Evolutionary conservation across 2,888 invertebrate genomes (phyloP), one percentile per base, ranked within the genome.

Genomic region (Erebia epiphron): DNA sequence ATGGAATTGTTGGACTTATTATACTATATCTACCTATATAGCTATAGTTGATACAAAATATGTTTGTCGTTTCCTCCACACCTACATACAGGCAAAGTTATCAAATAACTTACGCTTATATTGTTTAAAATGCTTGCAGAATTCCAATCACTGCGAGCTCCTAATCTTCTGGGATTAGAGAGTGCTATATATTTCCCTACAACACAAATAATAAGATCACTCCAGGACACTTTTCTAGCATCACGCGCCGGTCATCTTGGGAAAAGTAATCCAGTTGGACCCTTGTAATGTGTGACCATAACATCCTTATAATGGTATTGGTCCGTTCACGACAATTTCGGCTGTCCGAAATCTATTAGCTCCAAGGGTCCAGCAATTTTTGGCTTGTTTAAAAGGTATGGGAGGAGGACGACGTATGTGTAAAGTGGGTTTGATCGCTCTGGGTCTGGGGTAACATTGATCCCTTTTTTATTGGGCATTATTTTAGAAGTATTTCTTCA

Each of bases 191-290:
- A 16, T 61, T 13, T 46, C 0, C 10, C 16, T n/a, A 13, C 11
- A 26, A 46, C 46, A 43, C 46, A 62, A 62, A 62, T 65, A 46
- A 21, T 52, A 69, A 64, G 54, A 66, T 67, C 26, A 64, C 58
- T 67, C 57, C 54, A 69, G 41, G 14, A 65, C 21, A 56, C 64
- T 62, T 64, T 70, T 46, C 66, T 16, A 52, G 46, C 68, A 57
- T 72, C 70, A 72, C 74, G 74, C 66, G 62, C 70, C 72, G 74
- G 76, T 75, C 79, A 81, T 81, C 79, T 78, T 75, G 76, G 76
- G 76, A 72, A 76, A 76, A 75, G 79, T 85, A 84, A 86, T 86
- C 80, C 80, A 80, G 79, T 82, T 81, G 82, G 79, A 77, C 76
- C 71, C 73, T 75, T 74, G 73, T 74, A 69, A 75, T 72, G 69